Evolutionary conservation across 1,140 invertebrate genomes (phyloP).

Genomic region (Phymorhynchus buccinoides): DNA sequence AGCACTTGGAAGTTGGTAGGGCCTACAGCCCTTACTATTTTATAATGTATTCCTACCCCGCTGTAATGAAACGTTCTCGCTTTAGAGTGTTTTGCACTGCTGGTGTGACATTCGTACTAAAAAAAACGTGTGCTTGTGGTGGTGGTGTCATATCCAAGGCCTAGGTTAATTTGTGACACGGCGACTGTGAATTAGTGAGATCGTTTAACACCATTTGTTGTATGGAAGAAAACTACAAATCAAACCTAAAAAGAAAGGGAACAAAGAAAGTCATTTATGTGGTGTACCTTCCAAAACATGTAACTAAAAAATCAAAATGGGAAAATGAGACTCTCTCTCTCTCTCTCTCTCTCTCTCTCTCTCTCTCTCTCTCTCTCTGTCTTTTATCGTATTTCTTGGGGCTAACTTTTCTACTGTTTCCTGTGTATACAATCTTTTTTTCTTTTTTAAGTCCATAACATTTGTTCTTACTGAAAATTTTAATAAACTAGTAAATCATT

Average conservation of each 20-base stretch:
- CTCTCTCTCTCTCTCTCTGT: neutral
- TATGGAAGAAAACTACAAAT: neutral
- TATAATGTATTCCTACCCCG: too few species aligned
- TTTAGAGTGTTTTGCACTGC: too few species aligned
- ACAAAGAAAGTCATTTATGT: too few species aligned
- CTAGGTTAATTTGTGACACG: neutral
- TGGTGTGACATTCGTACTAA: too few species aligned
- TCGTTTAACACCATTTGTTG: neutral
- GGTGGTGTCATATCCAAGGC: too few species aligned
- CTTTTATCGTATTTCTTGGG: neutral
- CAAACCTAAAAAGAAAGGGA: neutral
- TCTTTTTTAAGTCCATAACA: neutral
- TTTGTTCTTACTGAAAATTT: neutral
- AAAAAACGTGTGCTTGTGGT: too few species aligned
- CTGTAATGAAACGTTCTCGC: too few species aligned
- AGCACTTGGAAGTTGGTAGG: too few species aligned
- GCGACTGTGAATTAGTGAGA: neutral
- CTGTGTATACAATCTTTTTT: neutral
- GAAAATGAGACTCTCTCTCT: neutral
- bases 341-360: conserved; percentile 9
- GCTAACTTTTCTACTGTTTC: neutral
- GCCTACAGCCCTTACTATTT: too few species aligned
- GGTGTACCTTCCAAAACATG: neutral
- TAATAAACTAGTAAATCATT: neutral
- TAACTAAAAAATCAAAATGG: too few species aligned